Percentiles rank a stretch among this genome's conserved stretches.
Conservation (phyloP, 2,797 vertebrate genomes). For the Poeciliopsis infans region DNA sequence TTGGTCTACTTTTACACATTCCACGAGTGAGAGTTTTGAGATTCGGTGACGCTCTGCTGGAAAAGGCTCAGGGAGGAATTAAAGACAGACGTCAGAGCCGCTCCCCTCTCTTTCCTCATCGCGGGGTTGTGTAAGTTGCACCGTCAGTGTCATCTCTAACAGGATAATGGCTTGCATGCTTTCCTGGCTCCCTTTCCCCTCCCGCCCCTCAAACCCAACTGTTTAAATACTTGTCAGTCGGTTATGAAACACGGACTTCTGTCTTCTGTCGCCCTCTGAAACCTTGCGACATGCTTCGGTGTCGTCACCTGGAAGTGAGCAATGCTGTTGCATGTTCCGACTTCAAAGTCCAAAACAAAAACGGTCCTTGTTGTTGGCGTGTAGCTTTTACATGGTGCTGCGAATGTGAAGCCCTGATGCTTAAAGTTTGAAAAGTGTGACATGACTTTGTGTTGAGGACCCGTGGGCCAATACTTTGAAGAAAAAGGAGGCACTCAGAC, state of each 20-base stretch:
- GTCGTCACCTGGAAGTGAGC: constrained; percentile 23
- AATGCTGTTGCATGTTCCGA: constrained; percentile 15
- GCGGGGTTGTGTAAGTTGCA: constrained; percentile 47
- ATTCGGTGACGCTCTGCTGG: not conserved
- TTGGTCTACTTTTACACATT: constrained; percentile 5
- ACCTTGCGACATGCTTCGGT: constrained; percentile 25
- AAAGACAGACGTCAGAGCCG: constrained; percentile 16
- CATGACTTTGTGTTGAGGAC: not conserved
- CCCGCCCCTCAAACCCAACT: constrained; percentile 26
- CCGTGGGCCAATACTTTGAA: not conserved
- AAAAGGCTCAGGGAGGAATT: constrained; percentile 14
- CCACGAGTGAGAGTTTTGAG: not conserved
- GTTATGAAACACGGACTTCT: constrained; percentile 57
- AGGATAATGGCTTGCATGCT: constrained; percentile 64
- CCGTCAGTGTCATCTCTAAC: constrained; percentile 51
- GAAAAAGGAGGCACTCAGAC: not conserved
- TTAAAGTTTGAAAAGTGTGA: not conserved
- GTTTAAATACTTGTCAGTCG: constrained; percentile 63
- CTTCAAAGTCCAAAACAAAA: not conserved
- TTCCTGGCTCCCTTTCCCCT: constrained; percentile 47
- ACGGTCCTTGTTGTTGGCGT: not conserved
- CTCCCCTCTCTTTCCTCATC: constrained; percentile 16
- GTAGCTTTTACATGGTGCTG: not conserved
- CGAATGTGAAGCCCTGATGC: not conserved
- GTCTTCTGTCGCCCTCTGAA: constrained; percentile 32